Percentiles rank a stretch among this genome's conserved stretches.
Conservation (phyloP, 2,888 invertebrate genomes). For the Cordilura impudica region DNA sequence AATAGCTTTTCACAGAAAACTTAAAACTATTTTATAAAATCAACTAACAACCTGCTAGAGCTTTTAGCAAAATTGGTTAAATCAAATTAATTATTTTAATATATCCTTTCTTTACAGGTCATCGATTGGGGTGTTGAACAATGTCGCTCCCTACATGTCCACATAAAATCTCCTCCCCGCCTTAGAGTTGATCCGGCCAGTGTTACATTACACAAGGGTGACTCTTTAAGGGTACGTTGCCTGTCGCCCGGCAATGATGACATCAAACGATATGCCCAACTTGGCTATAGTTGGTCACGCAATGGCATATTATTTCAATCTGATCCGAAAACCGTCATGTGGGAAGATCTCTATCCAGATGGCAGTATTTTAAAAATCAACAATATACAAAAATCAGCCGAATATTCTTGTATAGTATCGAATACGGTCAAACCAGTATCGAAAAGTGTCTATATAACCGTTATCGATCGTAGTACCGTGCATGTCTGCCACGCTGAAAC, state of each 20-base stretch:
- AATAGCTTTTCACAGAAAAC: too few relatives aligned
- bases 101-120: conserved; percentile 79
- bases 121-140: conserved; percentile 83
- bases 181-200: conserved; percentile 84
- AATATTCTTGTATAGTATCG: conserved; percentile 86
- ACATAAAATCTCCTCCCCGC: conserved; percentile 81
- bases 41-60: too few relatives aligned
- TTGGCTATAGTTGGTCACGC: conserved; percentile 91
- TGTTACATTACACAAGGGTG: conserved; percentile 81
- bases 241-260: conserved; percentile 83
- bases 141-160: conserved; percentile 81
- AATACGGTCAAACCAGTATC: conserved; percentile 80
- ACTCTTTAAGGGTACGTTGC: conserved; percentile 79
- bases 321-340: conserved; percentile 86
- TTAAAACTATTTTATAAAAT: too few relatives aligned
- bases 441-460: conserved; percentile 82
- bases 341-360: conserved; percentile 90
- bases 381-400: conserved; percentile 87
- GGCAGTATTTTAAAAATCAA: conserved; percentile 89
- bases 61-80: too few relatives aligned
- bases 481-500: conserved; percentile 81
- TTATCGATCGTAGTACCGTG: conserved; percentile 81
- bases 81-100: background rate
- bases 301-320: conserved; percentile 86
- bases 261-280: conserved; percentile 80